These are phyloP conservation scores for Dasysyrphus albostriatus DNA, from an alignment of 2,888 invertebrate species.

Conservation along the genomic window DNA sequence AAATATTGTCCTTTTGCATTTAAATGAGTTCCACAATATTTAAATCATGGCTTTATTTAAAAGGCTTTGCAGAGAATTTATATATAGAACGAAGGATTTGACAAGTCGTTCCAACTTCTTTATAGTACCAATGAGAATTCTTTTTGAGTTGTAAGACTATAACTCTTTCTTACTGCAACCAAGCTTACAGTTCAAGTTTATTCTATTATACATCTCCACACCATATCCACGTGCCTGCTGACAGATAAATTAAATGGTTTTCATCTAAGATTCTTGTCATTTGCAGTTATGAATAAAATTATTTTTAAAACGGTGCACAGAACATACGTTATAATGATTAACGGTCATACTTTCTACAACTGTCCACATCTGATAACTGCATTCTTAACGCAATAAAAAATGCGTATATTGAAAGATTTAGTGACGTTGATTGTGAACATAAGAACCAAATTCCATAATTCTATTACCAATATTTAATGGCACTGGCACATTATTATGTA, in stretches of 20 bases:
- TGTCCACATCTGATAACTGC: background rate
- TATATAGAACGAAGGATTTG: too few relatives aligned
- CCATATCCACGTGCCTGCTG: background rate
- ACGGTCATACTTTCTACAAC: background rate
- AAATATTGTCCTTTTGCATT: too few relatives aligned
- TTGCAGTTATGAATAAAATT: background rate
- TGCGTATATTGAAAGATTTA: background rate
- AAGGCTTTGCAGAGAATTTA: too few relatives aligned
- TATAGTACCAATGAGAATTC: too few relatives aligned
- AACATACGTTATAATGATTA: background rate
- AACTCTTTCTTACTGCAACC: too few relatives aligned
- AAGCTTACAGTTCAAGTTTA: too few relatives aligned
- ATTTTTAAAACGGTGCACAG: background rate
- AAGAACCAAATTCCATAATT: background rate
- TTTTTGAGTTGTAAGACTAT: too few relatives aligned
- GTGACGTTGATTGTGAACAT: background rate
- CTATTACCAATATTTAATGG: background rate
- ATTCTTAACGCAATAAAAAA: background rate
- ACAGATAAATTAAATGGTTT: background rate
- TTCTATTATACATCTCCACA: background rate
- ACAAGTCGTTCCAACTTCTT: too few relatives aligned
- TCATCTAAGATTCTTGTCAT: background rate
- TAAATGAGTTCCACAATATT: too few relatives aligned
- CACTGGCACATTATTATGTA: background rate
- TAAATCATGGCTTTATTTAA: too few relatives aligned